Evolutionary conservation across 2,113 vertebrate genomes (phyloP).

Genomic region (Sylvia atricapilla): DNA sequence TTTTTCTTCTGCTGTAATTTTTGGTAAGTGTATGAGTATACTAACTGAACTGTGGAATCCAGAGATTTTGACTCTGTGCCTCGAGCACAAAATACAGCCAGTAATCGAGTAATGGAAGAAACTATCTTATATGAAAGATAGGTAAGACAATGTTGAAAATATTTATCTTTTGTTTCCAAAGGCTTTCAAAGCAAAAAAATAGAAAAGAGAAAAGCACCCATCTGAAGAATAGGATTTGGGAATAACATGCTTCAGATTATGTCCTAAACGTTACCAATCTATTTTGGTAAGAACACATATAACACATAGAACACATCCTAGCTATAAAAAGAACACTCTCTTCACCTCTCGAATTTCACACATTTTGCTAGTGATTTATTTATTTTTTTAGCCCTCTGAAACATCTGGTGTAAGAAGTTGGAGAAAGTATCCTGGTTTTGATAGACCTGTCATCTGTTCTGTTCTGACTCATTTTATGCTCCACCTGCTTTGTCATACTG

Average conservation of each 20-base stretch:
- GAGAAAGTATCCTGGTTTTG: conserved; percentile 12
- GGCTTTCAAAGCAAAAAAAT: conserved; percentile 22
- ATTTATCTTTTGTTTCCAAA: not conserved
- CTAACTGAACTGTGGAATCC: conserved; percentile 56
- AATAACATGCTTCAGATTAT: not conserved
- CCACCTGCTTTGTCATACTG: not conserved
- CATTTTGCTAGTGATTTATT: not conserved
- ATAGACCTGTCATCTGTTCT: conserved; percentile 23
- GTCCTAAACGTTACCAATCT: not conserved
- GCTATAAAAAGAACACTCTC: not conserved
- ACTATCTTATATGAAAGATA: not conserved
- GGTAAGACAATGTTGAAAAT: not conserved
- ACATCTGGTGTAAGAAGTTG: not conserved
- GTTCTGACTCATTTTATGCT: conserved; percentile 14
- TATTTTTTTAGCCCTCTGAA: not conserved
- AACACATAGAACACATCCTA: not conserved
- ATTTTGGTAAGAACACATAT: not conserved
- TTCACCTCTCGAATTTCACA: not conserved
- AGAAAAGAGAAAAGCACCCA: not conserved
- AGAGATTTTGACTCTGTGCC: not conserved
- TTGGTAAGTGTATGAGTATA: conserved; percentile 18
- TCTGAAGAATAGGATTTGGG: conserved; percentile 23
- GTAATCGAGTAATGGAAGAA: not conserved
- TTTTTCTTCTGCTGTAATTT: conserved; percentile 7
- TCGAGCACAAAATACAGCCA: not conserved